Evolutionary conservation across 2,113 vertebrate species (phyloP).

Genomic region (Vulpes lagopus): DNA sequence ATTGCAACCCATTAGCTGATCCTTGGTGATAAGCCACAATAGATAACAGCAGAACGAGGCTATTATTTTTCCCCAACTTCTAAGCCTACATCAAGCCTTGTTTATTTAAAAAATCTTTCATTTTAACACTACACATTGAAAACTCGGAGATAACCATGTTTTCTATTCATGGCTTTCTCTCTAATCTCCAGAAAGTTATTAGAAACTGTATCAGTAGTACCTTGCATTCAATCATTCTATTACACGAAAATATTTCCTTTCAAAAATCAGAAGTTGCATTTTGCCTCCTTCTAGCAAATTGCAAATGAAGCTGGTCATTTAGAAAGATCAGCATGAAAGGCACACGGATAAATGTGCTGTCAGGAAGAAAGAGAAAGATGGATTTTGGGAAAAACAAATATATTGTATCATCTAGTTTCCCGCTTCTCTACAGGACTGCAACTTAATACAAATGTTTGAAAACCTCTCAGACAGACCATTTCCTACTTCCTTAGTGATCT

Average conservation of each 20-base stretch:
- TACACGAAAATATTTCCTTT: constrained; percentile 50
- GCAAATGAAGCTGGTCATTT: constrained; percentile 40
- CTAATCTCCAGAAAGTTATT: constrained; percentile 66
- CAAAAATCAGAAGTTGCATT: constrained; percentile 35
- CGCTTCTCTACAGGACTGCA: not conserved
- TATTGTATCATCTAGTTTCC: not conserved
- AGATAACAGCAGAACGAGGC: not conserved
- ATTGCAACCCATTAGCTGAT: not conserved
- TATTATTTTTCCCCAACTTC: not conserved
- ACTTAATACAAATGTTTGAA: not conserved
- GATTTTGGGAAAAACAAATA: not conserved
- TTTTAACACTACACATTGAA: constrained; percentile 52
- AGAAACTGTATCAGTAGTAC: constrained; percentile 42
- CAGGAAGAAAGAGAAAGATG: not conserved
- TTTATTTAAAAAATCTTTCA: not conserved
- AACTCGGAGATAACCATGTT: constrained; percentile 49
- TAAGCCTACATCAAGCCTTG: not conserved
- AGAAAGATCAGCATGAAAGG: constrained; percentile 40
- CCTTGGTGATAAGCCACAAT: not conserved
- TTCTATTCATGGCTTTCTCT: constrained; percentile 60
- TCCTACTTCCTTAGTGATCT: not conserved
- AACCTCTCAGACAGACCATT: not conserved
- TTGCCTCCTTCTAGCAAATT: constrained; percentile 27
- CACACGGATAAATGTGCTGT: constrained; percentile 18
- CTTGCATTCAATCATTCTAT: constrained; percentile 40